These are phyloP conservation scores for Lordiphosa mommai DNA, from an alignment of 1,140 invertebrate genomes.

Conservation along the genomic window DNA sequence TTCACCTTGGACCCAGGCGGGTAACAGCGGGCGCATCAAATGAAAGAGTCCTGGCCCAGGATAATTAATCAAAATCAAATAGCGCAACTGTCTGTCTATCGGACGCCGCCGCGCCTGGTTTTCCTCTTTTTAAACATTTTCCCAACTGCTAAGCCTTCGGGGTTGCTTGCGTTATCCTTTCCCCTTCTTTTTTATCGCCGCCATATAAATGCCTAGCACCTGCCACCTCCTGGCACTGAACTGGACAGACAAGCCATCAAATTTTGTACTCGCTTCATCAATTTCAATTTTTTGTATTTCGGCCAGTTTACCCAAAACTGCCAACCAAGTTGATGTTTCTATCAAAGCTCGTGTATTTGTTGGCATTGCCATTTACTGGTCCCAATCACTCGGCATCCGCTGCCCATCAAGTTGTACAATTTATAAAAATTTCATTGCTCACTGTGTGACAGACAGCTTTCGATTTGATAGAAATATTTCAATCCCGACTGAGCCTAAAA, in stretches of 20 bases:
- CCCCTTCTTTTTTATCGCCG: constrained; percentile 27
- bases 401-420: constrained; percentile 47
- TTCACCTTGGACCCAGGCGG: constrained; percentile 41
- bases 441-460: constrained; percentile 74
- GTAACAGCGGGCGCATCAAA: constrained; percentile 41
- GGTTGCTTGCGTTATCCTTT: constrained; percentile 36
- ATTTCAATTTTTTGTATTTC: constrained; percentile 53
- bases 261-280: constrained; percentile 64
- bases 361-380: constrained; percentile 1
- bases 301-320: constrained; percentile 13
- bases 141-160: constrained; percentile 28
- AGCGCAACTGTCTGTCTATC: constrained; percentile 50
- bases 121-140: constrained; percentile 39
- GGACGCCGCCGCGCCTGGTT: constrained; percentile 28
- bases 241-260: constrained; percentile 45
- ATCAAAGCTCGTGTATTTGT: constrained; percentile 29
- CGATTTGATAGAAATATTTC: constrained; percentile 77
- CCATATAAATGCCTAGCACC: constrained; percentile 55
- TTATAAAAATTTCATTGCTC: constrained; percentile 76
- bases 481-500: constrained; percentile 51
- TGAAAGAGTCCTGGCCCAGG: constrained; percentile 46
- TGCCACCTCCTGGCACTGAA: constrained; percentile 39
- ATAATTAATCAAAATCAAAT: constrained; percentile 79
- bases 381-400: constrained; percentile 18
- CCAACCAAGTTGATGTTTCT: constrained; percentile 54